Evolutionary conservation across 2,113 vertebrate genomes (phyloP).

Genomic region (Peromyscus californicus): DNA sequence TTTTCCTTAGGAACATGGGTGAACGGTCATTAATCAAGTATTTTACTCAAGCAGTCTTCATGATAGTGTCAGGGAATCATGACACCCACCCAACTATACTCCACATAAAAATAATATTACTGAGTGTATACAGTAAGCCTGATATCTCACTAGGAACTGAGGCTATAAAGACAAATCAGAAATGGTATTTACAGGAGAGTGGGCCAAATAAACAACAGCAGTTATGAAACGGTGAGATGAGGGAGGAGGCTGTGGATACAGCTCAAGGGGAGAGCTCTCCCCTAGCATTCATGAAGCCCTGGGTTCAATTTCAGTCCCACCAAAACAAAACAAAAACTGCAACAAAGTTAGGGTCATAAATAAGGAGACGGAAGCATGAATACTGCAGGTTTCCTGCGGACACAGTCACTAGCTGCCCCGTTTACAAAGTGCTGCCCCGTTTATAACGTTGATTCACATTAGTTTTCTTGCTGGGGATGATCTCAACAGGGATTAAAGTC

Average conservation of each 20-base stretch:
- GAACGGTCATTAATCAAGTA: neutral
- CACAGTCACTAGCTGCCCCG: neutral
- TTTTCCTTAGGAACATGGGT: neutral
- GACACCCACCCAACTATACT: neutral
- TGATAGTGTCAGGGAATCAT: neutral
- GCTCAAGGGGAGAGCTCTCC: neutral
- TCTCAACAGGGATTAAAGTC: neutral
- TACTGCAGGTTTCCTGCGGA: neutral
- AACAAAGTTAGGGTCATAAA: neutral
- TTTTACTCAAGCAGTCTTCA: neutral
- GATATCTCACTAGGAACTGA: neutral
- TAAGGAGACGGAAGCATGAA: neutral
- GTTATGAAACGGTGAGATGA: conserved; percentile 30
- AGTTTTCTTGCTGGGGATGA: neutral
- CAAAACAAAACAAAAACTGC: neutral
- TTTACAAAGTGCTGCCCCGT: neutral
- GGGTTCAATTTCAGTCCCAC: neutral
- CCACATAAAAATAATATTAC: conserved; percentile 16
- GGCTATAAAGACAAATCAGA: neutral
- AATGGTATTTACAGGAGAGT: neutral
- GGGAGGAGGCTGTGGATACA: neutral
- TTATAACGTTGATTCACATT: neutral
- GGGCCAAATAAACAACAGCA: neutral
- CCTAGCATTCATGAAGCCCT: neutral
- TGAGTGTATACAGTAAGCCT: neutral